Conservation (phyloP, 2,797 vertebrate genomes). For the Xiphophorus birchmanni region DNA sequence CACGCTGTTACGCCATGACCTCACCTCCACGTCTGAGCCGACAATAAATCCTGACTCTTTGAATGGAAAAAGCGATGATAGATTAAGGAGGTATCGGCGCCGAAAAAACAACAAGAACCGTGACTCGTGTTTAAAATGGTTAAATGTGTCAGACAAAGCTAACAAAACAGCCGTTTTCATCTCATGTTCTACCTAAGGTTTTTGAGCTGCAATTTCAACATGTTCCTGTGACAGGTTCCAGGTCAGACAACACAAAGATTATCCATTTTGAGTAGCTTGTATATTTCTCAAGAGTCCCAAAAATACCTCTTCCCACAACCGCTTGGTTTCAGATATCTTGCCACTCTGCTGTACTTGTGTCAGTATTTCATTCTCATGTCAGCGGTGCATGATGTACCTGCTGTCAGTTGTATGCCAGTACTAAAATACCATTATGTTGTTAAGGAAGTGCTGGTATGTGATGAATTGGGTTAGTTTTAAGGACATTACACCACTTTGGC, state of each 20-base stretch:
- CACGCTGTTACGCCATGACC: conserved; percentile 78
- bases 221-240: neutral
- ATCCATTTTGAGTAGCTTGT: neutral
- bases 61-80: conserved; percentile 73
- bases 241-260: neutral
- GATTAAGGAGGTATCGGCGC: conserved; percentile 76
- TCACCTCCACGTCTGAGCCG: conserved; percentile 81
- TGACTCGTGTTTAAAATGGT: conserved; percentile 31
- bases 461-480: neutral
- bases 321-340: neutral
- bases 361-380: neutral
- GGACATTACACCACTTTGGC: neutral
- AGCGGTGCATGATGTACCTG: neutral
- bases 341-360: neutral
- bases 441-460: neutral
- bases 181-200: conserved; percentile 6
- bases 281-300: neutral
- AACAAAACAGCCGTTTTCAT: conserved; percentile 20
- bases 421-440: neutral
- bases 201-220: conserved; percentile 9
- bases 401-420: neutral
- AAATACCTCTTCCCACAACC: neutral
- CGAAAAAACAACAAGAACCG: conserved; percentile 32
- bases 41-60: conserved; percentile 82
- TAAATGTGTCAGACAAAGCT: conserved; percentile 3